phyloP scores from a whole-genome alignment of 2,888 invertebrate genomes.

The Tenthredo amoena region DNA sequence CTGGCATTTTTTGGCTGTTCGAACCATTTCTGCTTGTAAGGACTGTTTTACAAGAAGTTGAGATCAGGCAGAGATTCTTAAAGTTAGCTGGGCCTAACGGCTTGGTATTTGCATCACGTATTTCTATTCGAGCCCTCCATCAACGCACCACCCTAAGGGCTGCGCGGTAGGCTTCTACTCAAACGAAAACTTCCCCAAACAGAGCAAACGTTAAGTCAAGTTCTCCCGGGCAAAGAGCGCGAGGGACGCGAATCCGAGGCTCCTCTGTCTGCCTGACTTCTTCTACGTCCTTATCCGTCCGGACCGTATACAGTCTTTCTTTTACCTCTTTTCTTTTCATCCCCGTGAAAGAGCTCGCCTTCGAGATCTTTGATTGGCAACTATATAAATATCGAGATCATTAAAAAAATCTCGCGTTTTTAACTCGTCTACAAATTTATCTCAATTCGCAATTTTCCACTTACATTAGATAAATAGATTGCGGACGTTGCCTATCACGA shows the following conservation, averaged over 20 bases:
- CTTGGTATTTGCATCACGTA: constrained; percentile 54
- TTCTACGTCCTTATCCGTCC: background rate
- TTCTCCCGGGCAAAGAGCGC: constrained; percentile 41
- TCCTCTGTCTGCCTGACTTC: constrained; percentile 40
- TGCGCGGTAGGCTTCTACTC: constrained; percentile 51
- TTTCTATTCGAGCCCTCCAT: constrained; percentile 55
- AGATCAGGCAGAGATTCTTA: constrained; percentile 44
- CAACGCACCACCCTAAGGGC: constrained; percentile 48
- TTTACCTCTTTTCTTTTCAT: background rate
- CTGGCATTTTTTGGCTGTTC: background rate
- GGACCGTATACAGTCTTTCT: background rate
- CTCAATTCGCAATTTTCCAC: background rate
- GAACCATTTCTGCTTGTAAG: constrained; percentile 27
- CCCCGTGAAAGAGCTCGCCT: background rate
- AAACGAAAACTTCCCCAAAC: constrained; percentile 53
- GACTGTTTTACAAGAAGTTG: constrained; percentile 49
- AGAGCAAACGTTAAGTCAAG: constrained; percentile 52
- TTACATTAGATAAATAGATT: background rate
- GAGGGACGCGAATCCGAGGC: constrained; percentile 27
- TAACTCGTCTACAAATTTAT: background rate
- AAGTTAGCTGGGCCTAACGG: constrained; percentile 29
- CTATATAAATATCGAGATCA: background rate
- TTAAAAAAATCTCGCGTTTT: background rate
- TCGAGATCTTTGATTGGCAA: background rate
- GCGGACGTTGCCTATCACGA: background rate